Conservation (phyloP, 2,113 vertebrate species). For the Elgaria multicarinata region DNA sequence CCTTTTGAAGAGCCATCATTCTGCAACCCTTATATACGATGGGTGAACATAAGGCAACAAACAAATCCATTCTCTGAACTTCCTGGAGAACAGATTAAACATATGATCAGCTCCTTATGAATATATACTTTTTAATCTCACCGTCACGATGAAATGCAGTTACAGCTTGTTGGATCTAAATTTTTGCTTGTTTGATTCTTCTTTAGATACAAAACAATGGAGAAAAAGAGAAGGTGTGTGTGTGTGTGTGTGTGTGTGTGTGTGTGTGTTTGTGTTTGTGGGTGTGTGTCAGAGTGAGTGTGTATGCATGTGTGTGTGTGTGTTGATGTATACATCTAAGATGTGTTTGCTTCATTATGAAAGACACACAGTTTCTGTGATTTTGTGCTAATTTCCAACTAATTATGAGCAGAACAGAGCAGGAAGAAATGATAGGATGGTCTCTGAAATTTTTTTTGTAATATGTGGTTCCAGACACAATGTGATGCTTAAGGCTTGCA, state of each 20-base stretch:
- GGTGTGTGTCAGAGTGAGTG: too few species aligned
- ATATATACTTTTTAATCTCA: slow-evolving; percentile 21
- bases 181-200: neutral
- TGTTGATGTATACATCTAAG: neutral
- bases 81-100: slow-evolving; percentile 37
- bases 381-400: slow-evolving; percentile 14
- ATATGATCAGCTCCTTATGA: slow-evolving; percentile 22
- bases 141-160: neutral
- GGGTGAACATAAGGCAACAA: neutral
- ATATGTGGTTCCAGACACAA: neutral
- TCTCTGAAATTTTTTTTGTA: slow-evolving; percentile 23
- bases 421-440: slow-evolving; percentile 19
- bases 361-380: accelerated
- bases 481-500: neutral
- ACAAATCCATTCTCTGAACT: neutral
- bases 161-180: neutral
- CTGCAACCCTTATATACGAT: neutral
- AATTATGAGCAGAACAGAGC: slow-evolving; percentile 1
- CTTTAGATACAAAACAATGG: slow-evolving; percentile 1
- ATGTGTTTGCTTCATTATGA: neutral
- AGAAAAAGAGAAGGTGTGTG: neutral
- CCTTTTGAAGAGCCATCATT: neutral
- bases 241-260: neutral
- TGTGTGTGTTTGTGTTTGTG: neutral
- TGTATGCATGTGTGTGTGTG: too few species aligned